These are phyloP conservation scores for Callyntrura guangdongensis DNA, from an alignment of 2,888 invertebrate species.

Conservation along the genomic window DNA sequence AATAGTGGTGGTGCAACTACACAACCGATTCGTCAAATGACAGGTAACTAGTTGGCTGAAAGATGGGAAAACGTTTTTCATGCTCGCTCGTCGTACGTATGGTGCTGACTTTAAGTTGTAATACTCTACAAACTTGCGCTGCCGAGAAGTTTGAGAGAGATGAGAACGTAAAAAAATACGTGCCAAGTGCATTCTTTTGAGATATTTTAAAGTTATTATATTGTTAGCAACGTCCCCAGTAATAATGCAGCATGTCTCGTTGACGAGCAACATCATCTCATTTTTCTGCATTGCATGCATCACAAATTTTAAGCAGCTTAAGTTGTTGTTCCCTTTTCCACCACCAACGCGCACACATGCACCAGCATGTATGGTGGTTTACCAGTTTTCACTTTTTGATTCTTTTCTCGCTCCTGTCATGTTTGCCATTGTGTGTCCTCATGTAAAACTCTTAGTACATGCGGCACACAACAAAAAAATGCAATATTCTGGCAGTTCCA, in stretches of 20 bases:
- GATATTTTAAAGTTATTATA: constrained; percentile 17
- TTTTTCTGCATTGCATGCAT: constrained; percentile 57
- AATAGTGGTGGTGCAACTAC: neutral
- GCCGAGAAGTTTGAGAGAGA: neutral
- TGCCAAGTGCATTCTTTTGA: constrained; percentile 36
- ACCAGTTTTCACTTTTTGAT: constrained; percentile 33
- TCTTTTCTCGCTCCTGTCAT: constrained; percentile 38
- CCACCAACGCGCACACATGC: too few relatives aligned
- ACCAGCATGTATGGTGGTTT: neutral
- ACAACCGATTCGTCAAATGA: neutral
- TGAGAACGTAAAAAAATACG: neutral
- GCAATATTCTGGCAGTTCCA: neutral
- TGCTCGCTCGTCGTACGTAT: neutral
- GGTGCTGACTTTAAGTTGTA: constrained; percentile 18
- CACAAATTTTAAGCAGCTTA: constrained; percentile 65
- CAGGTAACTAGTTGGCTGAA: constrained; percentile 50
- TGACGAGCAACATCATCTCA: constrained; percentile 32
- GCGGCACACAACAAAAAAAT: neutral
- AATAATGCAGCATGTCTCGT: constrained; percentile 23
- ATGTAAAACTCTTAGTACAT: neutral
- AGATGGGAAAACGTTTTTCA: constrained; percentile 35
- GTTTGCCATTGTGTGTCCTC: constrained; percentile 19
- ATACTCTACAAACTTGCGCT: neutral
- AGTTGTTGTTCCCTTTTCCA: constrained; percentile 18
- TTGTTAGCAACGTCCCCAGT: constrained; percentile 5